These are phyloP conservation scores for Tragelaphus scriptus DNA, from an alignment of 2,113 vertebrate species.

Conservation along the genomic window DNA sequence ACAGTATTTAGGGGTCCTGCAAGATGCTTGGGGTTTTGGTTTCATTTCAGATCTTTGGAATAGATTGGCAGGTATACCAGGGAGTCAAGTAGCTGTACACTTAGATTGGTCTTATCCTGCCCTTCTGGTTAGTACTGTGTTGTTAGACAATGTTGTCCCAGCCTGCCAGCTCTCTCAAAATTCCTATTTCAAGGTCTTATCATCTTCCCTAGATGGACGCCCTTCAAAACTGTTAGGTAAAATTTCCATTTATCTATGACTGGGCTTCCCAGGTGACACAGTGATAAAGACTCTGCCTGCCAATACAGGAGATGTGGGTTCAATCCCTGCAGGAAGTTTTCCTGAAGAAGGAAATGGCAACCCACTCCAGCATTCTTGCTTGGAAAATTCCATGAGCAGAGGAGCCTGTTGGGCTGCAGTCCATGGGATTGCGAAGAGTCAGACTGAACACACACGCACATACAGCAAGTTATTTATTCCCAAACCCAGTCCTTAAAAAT, in stretches of 20 bases:
- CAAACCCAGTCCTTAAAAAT: not conserved
- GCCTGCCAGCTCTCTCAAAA: not conserved
- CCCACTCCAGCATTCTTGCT: not conserved
- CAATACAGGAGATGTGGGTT: not conserved
- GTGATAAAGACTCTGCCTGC: not conserved
- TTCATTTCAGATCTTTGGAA: not conserved
- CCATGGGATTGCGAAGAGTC: not conserved
- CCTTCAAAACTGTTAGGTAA: not conserved
- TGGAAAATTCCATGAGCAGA: not conserved
- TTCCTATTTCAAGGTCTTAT: not conserved
- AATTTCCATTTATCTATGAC: not conserved
- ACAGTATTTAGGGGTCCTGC: not conserved
- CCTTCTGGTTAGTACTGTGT: not conserved
- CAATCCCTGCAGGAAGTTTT: not conserved
- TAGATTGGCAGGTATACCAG: not conserved
- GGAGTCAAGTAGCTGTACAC: not conserved
- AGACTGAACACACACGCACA: not conserved
- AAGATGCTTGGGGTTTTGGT: not conserved
- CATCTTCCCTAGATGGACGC: not conserved
- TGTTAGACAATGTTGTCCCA: not conserved
- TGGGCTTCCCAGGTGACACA: not conserved
- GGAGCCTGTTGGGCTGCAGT: not conserved
- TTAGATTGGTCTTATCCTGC: not conserved
- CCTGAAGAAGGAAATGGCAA: not conserved
- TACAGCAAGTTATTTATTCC: not conserved